Base-by-base conservation (phyloP, 2,113 vertebrate genomes). In the Leucoraja erinaceus region DNA sequence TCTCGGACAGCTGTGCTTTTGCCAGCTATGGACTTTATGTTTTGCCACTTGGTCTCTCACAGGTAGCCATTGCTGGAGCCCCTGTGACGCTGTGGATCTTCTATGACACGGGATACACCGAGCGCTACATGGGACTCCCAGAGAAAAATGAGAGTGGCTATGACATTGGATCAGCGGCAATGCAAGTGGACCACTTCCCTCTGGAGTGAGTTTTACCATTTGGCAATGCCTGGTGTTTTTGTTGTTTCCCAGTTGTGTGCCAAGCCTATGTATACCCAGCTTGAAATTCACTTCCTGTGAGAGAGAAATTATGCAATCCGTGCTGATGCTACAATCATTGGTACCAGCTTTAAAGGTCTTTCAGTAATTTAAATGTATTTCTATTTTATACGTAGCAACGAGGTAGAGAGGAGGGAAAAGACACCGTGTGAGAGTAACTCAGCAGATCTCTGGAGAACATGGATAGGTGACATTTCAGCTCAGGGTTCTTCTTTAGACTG, bases 151-250 rank as follows among this genome's bases (percentile, higher is more conserved):
- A 97, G 81, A 96, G 96, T 94, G 97, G 96, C 0, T 97, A 97
- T 93, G 97, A 96, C 94, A 94, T 97, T 86, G 96, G 97, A 0
- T 97, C 97, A 0, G 97, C 97, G 94, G 97, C 96, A 93, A 97
- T 97, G 96, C 97, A 97, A 92, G 97, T 97, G n/a, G 97, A 97
- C 93, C 97, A 97, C 93, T 97, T 97, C 93, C 97, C 97, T 93
- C 97, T 96, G 18, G 96, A 97, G 97, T 97, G 95, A 97, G 97
- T 96, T 47, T 63, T 68, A 54, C 22, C 20, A 14, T 4, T 54
- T 54, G 18, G 33, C 68, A 25, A 38, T 47, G 16, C 33, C 63
- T 70, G 16, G 4, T 68, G 61, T 33, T 38, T 18, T n/a, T 33
- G 16, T 18, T 12, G 14, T 90, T 81, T 88, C 28, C n/a, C 86